phyloP scores from a whole-genome alignment of 1,140 invertebrate genomes.

The Brachystomella parvula region DNA sequence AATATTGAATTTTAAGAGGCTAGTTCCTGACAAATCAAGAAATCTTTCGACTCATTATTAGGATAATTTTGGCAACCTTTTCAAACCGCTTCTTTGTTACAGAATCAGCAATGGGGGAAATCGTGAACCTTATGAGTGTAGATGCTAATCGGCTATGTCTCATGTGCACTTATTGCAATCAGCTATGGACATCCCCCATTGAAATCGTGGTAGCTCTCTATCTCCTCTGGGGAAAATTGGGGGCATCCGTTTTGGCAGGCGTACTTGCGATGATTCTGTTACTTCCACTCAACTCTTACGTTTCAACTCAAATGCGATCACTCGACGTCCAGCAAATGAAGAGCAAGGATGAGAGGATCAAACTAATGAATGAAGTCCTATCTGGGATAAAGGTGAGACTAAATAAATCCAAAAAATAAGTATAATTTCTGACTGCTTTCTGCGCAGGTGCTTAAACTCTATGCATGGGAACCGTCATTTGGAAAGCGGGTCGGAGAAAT shows the following conservation, averaged over 20 bases:
- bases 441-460: conserved; percentile 36
- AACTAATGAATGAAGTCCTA: conserved; percentile 48
- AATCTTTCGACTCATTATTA: no score
- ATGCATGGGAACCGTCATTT: conserved; percentile 42
- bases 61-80: no score
- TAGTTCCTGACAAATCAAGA: background rate
- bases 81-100: conserved; percentile 37
- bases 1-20: background rate
- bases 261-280: conserved; percentile 84
- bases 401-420: conserved; percentile 79
- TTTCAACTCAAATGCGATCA: conserved; percentile 54
- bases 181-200: conserved; percentile 58
- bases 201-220: conserved; percentile 41
- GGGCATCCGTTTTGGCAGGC: conserved; percentile 81
- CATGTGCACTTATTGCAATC: conserved; percentile 48
- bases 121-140: conserved; percentile 54
- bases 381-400: conserved; percentile 78
- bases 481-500: conserved; percentile 37
- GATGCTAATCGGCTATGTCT: conserved; percentile 49
- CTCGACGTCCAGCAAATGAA: conserved; percentile 83
- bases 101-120: conserved; percentile 76
- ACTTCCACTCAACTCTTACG: conserved; percentile 78
- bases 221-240: no score
- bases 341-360: conserved; percentile 81
- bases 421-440: no score